A percentile compares a stretch with the other conserved stretches of the same genome.
Evolutionary conservation across 2,888 invertebrate genomes (phyloP).

Genomic region (Nebria brevicollis): DNA sequence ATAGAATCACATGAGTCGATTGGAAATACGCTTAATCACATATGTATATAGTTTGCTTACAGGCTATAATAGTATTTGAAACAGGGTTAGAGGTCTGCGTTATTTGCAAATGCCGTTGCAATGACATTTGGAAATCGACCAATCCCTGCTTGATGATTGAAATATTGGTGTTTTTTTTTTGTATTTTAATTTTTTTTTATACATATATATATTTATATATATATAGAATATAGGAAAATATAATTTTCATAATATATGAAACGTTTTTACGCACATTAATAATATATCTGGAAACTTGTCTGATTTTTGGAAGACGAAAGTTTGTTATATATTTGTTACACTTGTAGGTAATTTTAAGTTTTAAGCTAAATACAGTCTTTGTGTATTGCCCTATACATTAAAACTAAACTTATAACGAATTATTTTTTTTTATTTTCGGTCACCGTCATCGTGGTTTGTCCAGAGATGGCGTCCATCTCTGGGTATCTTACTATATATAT

Average conservation of each 20-base stretch:
- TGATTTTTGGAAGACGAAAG: conserved; percentile 29
- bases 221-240: conserved; percentile 40
- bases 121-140: background rate
- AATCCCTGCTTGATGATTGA: conserved; percentile 5
- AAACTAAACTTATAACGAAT: background rate
- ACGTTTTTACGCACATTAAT: conserved; percentile 1
- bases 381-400: conserved; percentile 35
- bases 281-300: conserved; percentile 13
- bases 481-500: conserved; percentile 34
- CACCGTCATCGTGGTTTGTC: background rate
- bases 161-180: background rate
- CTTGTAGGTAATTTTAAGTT: conserved; percentile 19
- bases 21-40: conserved; percentile 45
- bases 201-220: background rate
- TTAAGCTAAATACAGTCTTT: conserved; percentile 45
- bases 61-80: background rate
- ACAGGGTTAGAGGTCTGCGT: background rate
- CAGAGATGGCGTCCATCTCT: background rate
- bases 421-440: background rate
- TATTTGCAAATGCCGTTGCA: background rate
- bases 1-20: conserved; percentile 31
- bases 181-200: background rate
- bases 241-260: conserved; percentile 21
- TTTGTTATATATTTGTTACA: conserved; percentile 14
- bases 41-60: conserved; percentile 24